Conservation (phyloP, 2,113 vertebrate genomes). For the Phocoena phocoena region DNA sequence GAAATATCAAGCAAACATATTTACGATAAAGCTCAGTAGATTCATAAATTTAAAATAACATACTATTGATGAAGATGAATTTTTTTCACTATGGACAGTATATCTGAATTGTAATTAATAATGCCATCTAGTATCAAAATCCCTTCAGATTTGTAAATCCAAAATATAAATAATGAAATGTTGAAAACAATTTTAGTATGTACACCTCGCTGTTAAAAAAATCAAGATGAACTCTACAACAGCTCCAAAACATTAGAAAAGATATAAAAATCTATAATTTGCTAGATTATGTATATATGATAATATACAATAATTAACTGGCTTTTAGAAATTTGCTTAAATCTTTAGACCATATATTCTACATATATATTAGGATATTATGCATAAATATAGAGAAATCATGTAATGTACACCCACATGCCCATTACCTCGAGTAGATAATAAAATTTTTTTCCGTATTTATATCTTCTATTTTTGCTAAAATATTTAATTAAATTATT, state of each 20-base stretch:
- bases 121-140: slow-evolving; percentile 53
- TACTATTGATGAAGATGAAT: slow-evolving; percentile 45
- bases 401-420: background rate
- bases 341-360: background rate
- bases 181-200: background rate
- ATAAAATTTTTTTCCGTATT: background rate
- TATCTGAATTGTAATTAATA: slow-evolving; percentile 64
- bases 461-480: background rate
- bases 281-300: background rate
- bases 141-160: background rate
- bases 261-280: background rate
- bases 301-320: background rate
- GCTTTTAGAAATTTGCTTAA: background rate
- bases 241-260: background rate
- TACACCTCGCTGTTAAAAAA: background rate
- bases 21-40: slow-evolving; percentile 44
- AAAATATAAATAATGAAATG: slow-evolving; percentile 26
- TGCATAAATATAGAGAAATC: background rate
- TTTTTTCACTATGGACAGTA: slow-evolving; percentile 38
- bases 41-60: slow-evolving; percentile 60
- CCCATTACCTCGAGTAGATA: background rate
- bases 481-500: background rate
- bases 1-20: slow-evolving; percentile 47
- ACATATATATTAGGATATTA: background rate
- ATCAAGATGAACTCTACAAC: background rate